Evolutionary conservation across 2,888 invertebrate species (phyloP), one percentile per base, ranked within the genome.

Genomic region (Eupithecia dodoneata): DNA sequence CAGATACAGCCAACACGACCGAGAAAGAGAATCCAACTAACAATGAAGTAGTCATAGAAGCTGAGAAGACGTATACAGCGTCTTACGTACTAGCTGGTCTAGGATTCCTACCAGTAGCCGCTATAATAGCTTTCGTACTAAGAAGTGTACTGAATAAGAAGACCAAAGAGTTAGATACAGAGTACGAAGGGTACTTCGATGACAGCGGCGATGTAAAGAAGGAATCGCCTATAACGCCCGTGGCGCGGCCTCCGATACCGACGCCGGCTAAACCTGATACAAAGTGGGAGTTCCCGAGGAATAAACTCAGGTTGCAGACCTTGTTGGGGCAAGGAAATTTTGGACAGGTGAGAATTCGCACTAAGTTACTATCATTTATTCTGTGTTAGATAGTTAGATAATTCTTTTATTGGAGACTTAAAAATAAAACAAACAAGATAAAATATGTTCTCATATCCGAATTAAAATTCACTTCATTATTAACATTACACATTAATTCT

Each of bases 291-390:
- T 98, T 98, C 87, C 97, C 98, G 0, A 95, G 98, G 81, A 96
- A 96, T 81, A 97, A 97, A 85, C 94, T 98, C 71, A 96, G 97
- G 66, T 93, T 98, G 75, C 97, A 97, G 86, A 97, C 97, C 41
- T 95, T 98, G 73, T 92, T 98, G 45, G 98, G 98, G 9, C 97
- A 98, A 91, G 98, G 98, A 55, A 97, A 98, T 90, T 98, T 98
- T 89, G 98, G 98, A 44, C 97, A 97, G 96, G 97, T 97, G 49
- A 55, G 55, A 72, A 47, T 72, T 30, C 4, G 30, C 30, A 30
- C 10, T 63, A 10, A 30, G 7, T 9, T 47, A 47, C 5, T 44
- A 44, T 7, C 7, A 44, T 44, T 44, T 44, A 6, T 6, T 44
- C 7, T 44, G 7, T 44, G 30, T 44, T 44, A 44, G 44, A 44